phyloP scores from a whole-genome alignment of 2,113 vertebrate species.

The Micronycteris hirsuta region DNA sequence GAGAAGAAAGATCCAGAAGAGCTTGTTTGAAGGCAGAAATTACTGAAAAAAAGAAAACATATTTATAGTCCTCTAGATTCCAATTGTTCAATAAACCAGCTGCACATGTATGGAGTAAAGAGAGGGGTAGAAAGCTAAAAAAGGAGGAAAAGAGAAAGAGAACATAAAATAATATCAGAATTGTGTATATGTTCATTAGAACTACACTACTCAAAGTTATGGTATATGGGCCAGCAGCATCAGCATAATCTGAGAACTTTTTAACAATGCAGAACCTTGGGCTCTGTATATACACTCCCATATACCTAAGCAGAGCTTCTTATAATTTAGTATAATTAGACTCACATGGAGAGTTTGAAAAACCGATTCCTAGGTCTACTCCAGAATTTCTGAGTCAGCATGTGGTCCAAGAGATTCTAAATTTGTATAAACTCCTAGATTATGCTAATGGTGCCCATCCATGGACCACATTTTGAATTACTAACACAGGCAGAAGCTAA shows the following conservation, averaged over 20 bases:
- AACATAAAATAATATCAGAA: neutral
- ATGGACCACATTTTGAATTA: neutral
- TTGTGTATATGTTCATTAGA: neutral
- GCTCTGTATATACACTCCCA: neutral
- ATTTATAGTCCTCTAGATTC: neutral
- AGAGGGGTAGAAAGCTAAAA: neutral
- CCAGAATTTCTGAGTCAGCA: neutral
- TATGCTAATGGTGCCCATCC: neutral
- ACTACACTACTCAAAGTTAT: neutral
- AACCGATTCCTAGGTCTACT: neutral
- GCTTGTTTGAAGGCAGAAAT: neutral
- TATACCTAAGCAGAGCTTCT: neutral
- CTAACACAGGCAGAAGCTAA: neutral
- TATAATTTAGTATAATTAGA: neutral
- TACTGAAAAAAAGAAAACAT: neutral
- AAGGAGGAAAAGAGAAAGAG: neutral
- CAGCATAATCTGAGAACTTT: neutral
- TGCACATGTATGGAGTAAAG: neutral
- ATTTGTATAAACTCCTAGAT: neutral
- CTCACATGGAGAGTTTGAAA: neutral
- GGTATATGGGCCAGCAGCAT: neutral
- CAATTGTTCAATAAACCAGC: neutral
- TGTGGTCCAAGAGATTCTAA: neutral
- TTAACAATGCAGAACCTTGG: neutral
- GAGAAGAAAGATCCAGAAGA: neutral